These are phyloP conservation scores for Gallinago jamesoni DNA, from an alignment of 2,113 vertebrate species.

Conservation along the genomic window DNA sequence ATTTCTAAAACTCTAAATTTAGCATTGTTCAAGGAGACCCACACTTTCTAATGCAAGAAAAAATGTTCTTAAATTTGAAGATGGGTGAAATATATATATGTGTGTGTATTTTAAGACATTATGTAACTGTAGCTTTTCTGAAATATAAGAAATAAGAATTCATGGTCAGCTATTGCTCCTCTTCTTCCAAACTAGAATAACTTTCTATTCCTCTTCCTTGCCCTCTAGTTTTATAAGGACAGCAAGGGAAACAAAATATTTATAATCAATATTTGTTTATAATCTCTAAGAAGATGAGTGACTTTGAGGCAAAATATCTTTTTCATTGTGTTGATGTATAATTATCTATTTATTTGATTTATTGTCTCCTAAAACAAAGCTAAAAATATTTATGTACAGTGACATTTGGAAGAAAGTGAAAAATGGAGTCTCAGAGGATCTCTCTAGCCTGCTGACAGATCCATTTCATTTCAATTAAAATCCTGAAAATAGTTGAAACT, in stretches of 20 bases:
- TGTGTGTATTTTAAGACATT: background rate
- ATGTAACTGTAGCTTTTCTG: background rate
- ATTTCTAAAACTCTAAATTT: background rate
- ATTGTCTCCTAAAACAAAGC: background rate
- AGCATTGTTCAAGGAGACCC: background rate
- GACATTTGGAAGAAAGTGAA: background rate
- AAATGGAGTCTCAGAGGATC: background rate
- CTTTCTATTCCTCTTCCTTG: background rate
- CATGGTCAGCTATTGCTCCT: background rate
- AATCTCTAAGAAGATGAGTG: background rate
- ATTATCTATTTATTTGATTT: background rate
- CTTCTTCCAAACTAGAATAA: background rate
- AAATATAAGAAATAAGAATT: background rate
- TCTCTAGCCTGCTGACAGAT: background rate
- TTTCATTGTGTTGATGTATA: background rate
- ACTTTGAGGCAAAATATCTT: background rate
- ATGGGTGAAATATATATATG: background rate
- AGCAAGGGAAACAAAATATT: background rate
- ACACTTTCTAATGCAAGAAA: background rate
- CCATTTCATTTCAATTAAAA: background rate
- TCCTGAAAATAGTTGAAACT: background rate
- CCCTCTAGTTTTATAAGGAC: background rate
- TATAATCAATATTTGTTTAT: background rate
- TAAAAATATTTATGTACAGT: background rate
- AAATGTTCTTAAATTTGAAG: background rate